Conservation (phyloP, 2,888 invertebrate genomes). For the Oligia strigilis region DNA sequence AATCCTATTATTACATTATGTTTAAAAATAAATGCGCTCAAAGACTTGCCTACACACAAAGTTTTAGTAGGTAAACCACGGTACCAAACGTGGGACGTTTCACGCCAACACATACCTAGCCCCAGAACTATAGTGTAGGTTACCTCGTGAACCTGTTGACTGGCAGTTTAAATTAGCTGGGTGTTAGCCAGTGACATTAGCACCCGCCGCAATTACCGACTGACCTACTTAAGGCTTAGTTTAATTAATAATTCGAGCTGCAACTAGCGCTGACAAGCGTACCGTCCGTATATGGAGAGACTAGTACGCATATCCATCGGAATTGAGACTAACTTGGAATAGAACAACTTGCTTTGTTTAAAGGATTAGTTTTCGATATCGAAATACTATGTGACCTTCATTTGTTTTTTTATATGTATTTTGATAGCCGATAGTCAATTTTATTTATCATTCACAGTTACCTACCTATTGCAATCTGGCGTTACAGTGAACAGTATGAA, state of each 20-base stretch:
- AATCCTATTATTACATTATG: background rate
- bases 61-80: background rate
- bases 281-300: slow-evolving; percentile 54
- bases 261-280: slow-evolving; percentile 65
- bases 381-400: slow-evolving; percentile 1
- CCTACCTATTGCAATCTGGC: slow-evolving; percentile 18
- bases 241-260: slow-evolving; percentile 79
- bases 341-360: slow-evolving; percentile 29
- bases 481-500: slow-evolving; percentile 24
- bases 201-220: slow-evolving; percentile 80
- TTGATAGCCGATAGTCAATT: slow-evolving; percentile 36
- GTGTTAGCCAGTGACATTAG: slow-evolving; percentile 79
- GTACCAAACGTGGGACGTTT: slow-evolving; percentile 42
- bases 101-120: slow-evolving; percentile 10
- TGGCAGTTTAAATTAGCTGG: slow-evolving; percentile 69
- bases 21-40: background rate
- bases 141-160: slow-evolving; percentile 60
- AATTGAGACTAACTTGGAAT: slow-evolving; percentile 52
- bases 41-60: background rate
- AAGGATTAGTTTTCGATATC: slow-evolving; percentile 11
- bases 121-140: slow-evolving; percentile 32
- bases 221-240: slow-evolving; percentile 81
- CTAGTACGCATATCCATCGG: slow-evolving; percentile 49
- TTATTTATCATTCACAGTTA: background rate
- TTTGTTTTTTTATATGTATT: slow-evolving; percentile 9